Conservation (phyloP, 2,888 invertebrate genomes). For the Orthosia cruda region DNA sequence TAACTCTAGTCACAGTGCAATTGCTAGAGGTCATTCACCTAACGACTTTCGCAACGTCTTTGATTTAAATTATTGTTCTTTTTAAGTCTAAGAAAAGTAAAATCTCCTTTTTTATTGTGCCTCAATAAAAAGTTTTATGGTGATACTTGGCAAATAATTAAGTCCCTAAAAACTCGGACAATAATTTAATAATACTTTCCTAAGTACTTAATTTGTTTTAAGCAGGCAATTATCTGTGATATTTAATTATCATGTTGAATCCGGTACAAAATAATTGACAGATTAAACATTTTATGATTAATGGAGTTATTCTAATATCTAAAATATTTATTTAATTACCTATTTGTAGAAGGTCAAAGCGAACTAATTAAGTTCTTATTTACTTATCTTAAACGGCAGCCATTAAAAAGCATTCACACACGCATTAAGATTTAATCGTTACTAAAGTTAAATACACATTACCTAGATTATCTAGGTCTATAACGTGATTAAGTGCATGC, state of each 20-base stretch:
- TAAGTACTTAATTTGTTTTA: too few species aligned
- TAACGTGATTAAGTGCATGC: constrained; percentile 50
- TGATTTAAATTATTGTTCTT: constrained; percentile 11
- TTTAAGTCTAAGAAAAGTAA: neutral
- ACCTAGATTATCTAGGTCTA: constrained; percentile 42
- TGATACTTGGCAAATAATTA: too few species aligned
- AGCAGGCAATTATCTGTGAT: neutral
- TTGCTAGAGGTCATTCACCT: constrained; percentile 20
- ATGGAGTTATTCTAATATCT: neutral
- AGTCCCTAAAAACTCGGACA: too few species aligned
- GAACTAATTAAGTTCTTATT: constrained; percentile 32
- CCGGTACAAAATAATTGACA: neutral
- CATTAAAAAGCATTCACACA: constrained; percentile 29
- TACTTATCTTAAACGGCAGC: constrained; percentile 13
- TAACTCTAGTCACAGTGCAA: neutral
- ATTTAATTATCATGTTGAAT: neutral
- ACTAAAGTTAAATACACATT: constrained; percentile 32
- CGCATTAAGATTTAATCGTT: constrained; percentile 41
- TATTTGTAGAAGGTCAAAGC: constrained; percentile 32
- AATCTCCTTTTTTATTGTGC: neutral
- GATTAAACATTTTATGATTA: neutral
- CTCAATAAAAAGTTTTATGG: too few species aligned
- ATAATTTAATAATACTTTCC: too few species aligned
- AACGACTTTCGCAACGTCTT: constrained; percentile 18
- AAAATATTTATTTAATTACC: neutral